Conservation (phyloP, 2,888 invertebrate species). For the Salticus scenicus region DNA sequence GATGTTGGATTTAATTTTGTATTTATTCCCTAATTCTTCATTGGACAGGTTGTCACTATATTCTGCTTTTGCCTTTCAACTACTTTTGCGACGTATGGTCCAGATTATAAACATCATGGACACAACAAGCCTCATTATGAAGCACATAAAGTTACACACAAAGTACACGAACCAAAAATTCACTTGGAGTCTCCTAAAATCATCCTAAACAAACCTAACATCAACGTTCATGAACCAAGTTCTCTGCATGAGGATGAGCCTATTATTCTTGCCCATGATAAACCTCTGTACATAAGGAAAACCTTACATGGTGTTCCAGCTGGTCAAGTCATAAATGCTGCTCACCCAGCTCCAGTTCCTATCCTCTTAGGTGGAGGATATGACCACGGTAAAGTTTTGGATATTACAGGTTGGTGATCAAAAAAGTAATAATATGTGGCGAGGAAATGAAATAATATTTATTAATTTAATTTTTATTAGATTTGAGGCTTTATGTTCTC, state of each 20-base stretch:
- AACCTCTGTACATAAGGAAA: slow-evolving; percentile 22
- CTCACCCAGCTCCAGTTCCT: neutral
- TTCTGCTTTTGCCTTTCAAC: slow-evolving; percentile 20
- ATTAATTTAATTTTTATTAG: too few species aligned
- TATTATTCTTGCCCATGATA: slow-evolving; percentile 19
- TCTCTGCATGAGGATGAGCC: neutral
- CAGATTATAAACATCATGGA: neutral
- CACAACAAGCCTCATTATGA: neutral
- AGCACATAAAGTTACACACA: slow-evolving; percentile 7
- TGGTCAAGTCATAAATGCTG: too few species aligned
- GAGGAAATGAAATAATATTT: too few species aligned
- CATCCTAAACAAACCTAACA: neutral
- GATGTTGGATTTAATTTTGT: too few species aligned
- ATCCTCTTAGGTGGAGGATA: slow-evolving; percentile 32
- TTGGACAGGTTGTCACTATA: slow-evolving; percentile 15
- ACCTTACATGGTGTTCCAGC: slow-evolving; percentile 22
- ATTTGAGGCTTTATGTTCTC: too few species aligned
- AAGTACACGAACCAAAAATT: slow-evolving; percentile 11
- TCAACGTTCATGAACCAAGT: neutral
- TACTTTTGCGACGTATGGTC: slow-evolving; percentile 35
- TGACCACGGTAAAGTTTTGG: neutral
- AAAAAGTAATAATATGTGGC: neutral
- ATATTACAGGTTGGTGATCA: slow-evolving; percentile 6
- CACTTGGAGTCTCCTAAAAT: slow-evolving; percentile 14
- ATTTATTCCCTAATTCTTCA: too few species aligned